Conservation (phyloP, 2,113 vertebrate species). For the Gnathonemus longibarbis region DNA sequence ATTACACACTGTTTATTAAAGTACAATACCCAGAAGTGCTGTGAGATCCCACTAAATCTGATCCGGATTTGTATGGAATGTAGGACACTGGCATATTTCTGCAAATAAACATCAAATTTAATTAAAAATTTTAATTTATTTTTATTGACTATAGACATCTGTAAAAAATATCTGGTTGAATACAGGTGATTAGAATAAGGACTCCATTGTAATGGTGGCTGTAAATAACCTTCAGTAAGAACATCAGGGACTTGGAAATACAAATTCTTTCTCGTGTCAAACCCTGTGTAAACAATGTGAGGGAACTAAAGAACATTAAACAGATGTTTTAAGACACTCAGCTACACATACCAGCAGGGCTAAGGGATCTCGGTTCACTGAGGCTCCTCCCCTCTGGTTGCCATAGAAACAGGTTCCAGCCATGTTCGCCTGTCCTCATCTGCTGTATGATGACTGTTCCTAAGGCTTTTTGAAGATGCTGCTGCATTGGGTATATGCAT, state of each 20-base stretch:
- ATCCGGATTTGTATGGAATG: background rate
- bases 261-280: background rate
- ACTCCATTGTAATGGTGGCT: background rate
- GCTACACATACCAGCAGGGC: background rate
- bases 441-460: background rate
- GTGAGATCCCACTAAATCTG: background rate
- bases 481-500: background rate
- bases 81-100: background rate
- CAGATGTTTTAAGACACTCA: background rate
- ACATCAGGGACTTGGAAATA: background rate
- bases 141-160: background rate
- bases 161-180: background rate
- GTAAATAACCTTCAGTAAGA: background rate
- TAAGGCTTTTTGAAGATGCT: background rate
- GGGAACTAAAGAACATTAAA: background rate
- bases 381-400: background rate
- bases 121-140: background rate
- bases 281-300: background rate
- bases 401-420: background rate
- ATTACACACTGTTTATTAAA: background rate
- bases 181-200: background rate
- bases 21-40: background rate
- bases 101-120: background rate
- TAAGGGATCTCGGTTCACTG: background rate
- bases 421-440: background rate